Percentiles rank a stretch among this genome's conserved stretches.
Evolutionary conservation across 2,888 invertebrate genomes (phyloP).

Genomic region (Brenthis daphne): DNA sequence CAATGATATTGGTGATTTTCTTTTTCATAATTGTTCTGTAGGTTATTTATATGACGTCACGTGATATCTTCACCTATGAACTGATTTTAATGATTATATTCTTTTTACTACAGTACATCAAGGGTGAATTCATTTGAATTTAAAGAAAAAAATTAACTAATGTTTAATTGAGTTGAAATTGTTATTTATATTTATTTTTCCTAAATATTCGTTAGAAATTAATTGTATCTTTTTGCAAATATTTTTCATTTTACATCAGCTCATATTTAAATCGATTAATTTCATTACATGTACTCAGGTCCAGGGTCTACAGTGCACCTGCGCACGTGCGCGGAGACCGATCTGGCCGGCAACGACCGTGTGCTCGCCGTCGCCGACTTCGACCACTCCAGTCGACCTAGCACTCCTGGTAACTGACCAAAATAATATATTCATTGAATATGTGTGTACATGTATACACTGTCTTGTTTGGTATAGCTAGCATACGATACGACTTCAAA

Average conservation of each 20-base stretch:
- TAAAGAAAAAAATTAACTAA: no score
- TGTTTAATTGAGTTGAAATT: no score
- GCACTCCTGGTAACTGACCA: constrained; percentile 74
- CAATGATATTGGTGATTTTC: constrained; percentile 83
- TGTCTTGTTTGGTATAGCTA: no score
- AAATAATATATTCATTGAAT: no score
- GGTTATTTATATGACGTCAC: background rate
- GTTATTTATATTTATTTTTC: no score
- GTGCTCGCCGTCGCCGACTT: constrained; percentile 82
- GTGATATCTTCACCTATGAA: no score
- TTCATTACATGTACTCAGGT: constrained; percentile 50
- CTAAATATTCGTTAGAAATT: no score
- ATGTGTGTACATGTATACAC: no score
- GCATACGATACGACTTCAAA: no score
- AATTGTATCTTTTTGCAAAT: no score
- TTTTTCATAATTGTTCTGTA: background rate
- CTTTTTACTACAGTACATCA: background rate
- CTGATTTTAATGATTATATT: no score
- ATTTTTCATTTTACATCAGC: no score
- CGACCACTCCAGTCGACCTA: constrained; percentile 84
- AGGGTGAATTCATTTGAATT: background rate
- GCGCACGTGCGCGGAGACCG: constrained; percentile 73
- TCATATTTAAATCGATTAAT: background rate
- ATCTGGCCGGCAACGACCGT: constrained; percentile 74
- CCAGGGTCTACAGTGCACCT: constrained; percentile 82